Evolutionary conservation across 2,113 vertebrate species (phyloP), one percentile per base, ranked within the genome.

Genomic region (Dissostichus mawsoni): DNA sequence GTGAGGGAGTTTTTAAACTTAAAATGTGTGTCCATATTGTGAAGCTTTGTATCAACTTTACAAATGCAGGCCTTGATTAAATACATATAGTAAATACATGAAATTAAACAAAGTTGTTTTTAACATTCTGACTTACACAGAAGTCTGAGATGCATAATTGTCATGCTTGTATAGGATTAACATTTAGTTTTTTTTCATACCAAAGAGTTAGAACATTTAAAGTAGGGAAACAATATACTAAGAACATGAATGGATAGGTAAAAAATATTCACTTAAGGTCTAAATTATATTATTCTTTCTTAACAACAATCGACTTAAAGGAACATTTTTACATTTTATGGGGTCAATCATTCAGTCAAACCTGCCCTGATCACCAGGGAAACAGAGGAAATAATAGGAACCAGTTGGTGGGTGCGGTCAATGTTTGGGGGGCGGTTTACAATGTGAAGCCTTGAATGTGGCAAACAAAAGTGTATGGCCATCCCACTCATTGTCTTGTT

Each of bases 361-460:
- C 13, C 11, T n/a, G 23, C 53, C 18, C 12, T 16, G 58, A 56
- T 86, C 61, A 65, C 75, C 61, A 63, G n/a, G 72, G 78, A 69
- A 74, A 90, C 51, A 1, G 25, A 41, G 25, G 20, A 62, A 48
- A 78, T 8, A 80, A 85, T 29, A 29, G 50, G 33, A 78, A 79
- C 3, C 65, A 79, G 25, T 50, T 48, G n/a, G 33, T 52, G 56
- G 52, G 56, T 65, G 76, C 18, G 17, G 25, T 18, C 55, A 33
- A 61, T 36, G 1, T 1, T 2, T 5, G 9, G 17, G 8, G 66
- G 10, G 4, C 2, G 2, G 51, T 78, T 74, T 53, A 73, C 66
- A 76, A 53, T 36, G 14, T 25, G n/a, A 20, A 63, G 29, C 13
- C 2, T 17, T 53, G 45, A 50, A 48, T 53, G 66, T 47, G 48